Percentiles rank a stretch among this genome's conserved stretches.
phyloP scores from a whole-genome alignment of 2,888 invertebrate species.

The Chrysomela aeneicollis region DNA sequence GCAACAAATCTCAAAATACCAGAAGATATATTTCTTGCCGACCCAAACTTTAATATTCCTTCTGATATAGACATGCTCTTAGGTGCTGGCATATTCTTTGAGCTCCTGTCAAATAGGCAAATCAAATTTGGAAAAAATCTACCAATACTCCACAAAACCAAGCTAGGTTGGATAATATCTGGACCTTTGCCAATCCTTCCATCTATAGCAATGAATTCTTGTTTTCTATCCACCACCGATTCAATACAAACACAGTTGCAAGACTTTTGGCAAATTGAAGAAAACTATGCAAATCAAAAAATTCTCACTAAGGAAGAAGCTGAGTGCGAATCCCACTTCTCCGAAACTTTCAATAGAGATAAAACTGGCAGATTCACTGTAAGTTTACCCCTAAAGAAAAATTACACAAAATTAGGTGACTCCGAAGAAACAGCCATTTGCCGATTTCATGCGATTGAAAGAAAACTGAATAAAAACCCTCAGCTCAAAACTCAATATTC shows the following conservation, averaged over 20 bases:
- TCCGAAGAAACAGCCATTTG: neutral
- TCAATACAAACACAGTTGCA: too few species aligned
- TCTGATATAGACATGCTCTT: constrained; percentile 21
- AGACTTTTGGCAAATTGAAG: neutral
- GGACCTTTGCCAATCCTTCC: too few species aligned
- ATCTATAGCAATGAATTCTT: too few species aligned
- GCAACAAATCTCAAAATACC: constrained; percentile 6
- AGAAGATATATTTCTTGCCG: constrained; percentile 16
- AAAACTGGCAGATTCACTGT: constrained; percentile 1
- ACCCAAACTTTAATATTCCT: constrained; percentile 21
- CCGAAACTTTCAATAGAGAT: neutral
- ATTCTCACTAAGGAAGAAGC: neutral
- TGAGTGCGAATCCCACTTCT: neutral
- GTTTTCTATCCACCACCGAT: too few species aligned
- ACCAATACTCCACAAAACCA: constrained; percentile 3
- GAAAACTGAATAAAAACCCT: neutral
- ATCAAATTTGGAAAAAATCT: neutral
- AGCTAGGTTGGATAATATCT: neutral
- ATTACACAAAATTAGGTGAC: neutral
- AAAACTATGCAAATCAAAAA: neutral
- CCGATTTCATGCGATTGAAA: constrained; percentile 1
- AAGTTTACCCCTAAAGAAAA: neutral
- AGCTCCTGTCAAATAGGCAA: constrained; percentile 13
- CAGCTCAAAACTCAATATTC: neutral
- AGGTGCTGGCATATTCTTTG: constrained; percentile 22